Evolutionary conservation across 2,888 invertebrate species (phyloP).

Genomic region (Andrena hattorfiana): DNA sequence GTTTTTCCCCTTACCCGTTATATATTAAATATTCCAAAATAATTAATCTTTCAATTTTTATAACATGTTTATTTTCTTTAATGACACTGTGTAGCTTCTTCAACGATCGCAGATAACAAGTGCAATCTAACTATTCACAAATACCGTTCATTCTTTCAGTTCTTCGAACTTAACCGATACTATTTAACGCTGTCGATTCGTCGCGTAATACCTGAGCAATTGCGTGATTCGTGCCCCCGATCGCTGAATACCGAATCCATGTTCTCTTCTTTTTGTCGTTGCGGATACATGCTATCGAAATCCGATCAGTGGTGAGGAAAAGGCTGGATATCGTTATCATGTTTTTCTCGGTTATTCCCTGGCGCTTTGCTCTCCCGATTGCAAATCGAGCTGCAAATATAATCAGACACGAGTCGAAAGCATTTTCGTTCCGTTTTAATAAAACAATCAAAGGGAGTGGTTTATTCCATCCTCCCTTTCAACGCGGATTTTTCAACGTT

Average conservation of each 20-base stretch:
- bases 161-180: background rate
- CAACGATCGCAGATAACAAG: no score
- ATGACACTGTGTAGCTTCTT: background rate
- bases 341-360: conserved; percentile 9
- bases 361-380: background rate
- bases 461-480: background rate
- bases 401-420: background rate
- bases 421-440: conserved; percentile 22
- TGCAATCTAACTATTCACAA: background rate
- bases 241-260: conserved; percentile 8
- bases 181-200: conserved; percentile 5
- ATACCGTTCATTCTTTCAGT: background rate
- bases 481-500: background rate
- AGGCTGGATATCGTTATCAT: background rate
- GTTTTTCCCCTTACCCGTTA: no score
- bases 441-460: conserved; percentile 13
- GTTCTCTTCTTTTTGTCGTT: background rate
- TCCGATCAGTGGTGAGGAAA: background rate
- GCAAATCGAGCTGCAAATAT: background rate
- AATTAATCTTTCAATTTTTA: no score
- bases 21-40: no score
- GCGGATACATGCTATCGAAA: conserved; percentile 3
- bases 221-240: background rate
- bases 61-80: background rate
- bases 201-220: background rate